These are phyloP conservation scores for Palythoa grandis DNA, from an alignment of 92 coral and sea anemone species.

Conservation along the genomic window DNA sequence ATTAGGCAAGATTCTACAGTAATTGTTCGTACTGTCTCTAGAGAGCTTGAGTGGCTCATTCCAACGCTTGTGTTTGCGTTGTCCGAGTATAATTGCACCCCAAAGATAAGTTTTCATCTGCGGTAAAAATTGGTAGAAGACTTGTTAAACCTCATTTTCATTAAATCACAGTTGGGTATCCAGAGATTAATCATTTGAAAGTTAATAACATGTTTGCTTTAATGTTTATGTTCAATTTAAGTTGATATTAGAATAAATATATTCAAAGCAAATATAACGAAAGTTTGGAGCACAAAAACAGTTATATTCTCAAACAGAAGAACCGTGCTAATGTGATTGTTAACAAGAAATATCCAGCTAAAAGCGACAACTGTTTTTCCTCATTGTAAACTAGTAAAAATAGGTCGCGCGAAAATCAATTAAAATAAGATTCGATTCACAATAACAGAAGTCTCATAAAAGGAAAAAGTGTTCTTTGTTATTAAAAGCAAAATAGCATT, in stretches of 20 bases:
- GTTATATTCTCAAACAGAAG: conserved; percentile 25
- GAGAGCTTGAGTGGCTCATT: conserved; percentile 7
- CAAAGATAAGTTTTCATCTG: conserved; percentile 28
- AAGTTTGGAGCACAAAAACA: conserved; percentile 10
- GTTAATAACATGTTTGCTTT: conserved; percentile 91
- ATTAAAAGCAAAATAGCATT: conserved; percentile 5
- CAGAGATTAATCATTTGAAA: conserved; percentile 83
- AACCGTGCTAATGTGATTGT: neutral
- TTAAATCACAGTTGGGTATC: conserved; percentile 80
- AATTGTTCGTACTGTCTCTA: conserved; percentile 42
- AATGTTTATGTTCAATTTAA: conserved; percentile 87
- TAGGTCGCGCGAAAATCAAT: conserved; percentile 46
- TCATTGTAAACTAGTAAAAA: neutral
- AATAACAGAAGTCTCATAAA: conserved; percentile 29
- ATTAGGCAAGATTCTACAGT: conserved; percentile 62
- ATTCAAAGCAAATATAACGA: conserved; percentile 49
- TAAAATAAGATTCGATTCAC: conserved; percentile 43
- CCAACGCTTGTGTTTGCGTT: conserved; percentile 16
- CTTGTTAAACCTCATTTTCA: conserved; percentile 81
- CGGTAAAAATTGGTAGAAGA: conserved; percentile 35
- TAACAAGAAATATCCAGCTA: neutral
- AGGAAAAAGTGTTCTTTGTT: conserved; percentile 12
- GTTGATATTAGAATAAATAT: conserved; percentile 76
- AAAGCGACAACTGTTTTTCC: conserved; percentile 24
- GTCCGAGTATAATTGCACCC: conserved; percentile 1